A percentile compares a stretch with the other conserved stretches of the same genome.
Evolutionary conservation across 1,140 invertebrate genomes (phyloP).

Genomic region (Temnothorax nylanderi): DNA sequence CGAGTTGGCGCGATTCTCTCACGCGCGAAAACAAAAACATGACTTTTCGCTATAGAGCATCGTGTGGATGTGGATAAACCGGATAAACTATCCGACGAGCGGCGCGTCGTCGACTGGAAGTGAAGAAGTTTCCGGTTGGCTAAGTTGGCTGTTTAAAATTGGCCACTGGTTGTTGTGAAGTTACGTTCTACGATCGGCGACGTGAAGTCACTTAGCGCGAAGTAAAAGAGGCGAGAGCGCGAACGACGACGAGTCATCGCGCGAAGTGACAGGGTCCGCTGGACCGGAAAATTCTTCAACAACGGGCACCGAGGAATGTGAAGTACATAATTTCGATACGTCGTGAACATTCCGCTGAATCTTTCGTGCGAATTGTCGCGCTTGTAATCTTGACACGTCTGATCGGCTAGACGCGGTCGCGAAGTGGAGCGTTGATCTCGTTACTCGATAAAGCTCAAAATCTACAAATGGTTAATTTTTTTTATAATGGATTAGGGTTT

Average conservation of each 20-base stretch:
- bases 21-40: conserved; percentile 1
- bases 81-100: neutral
- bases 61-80: neutral
- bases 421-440: neutral
- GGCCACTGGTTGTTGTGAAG: neutral
- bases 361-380: conserved; percentile 28
- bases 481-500: neutral
- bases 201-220: conserved; percentile 36
- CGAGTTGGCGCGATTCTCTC: neutral
- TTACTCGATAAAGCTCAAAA: neutral
- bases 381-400: neutral
- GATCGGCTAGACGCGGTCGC: neutral
- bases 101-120: neutral
- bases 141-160: conserved; percentile 24
- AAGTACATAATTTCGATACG: conserved; percentile 7
- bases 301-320: conserved; percentile 26
- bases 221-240: conserved; percentile 27
- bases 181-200: conserved; percentile 18
- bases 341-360: neutral
- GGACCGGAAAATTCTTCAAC: conserved; percentile 52
- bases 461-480: neutral
- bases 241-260: conserved; percentile 44
- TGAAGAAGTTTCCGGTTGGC: conserved; percentile 28
- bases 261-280: conserved; percentile 53
- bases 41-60: conserved; percentile 23